A percentile compares a stretch with the other conserved stretches of the same genome.
These are phyloP conservation scores for Oxyruncus cristatus DNA, from an alignment of 2,113 vertebrate species.

Conservation along the genomic window DNA sequence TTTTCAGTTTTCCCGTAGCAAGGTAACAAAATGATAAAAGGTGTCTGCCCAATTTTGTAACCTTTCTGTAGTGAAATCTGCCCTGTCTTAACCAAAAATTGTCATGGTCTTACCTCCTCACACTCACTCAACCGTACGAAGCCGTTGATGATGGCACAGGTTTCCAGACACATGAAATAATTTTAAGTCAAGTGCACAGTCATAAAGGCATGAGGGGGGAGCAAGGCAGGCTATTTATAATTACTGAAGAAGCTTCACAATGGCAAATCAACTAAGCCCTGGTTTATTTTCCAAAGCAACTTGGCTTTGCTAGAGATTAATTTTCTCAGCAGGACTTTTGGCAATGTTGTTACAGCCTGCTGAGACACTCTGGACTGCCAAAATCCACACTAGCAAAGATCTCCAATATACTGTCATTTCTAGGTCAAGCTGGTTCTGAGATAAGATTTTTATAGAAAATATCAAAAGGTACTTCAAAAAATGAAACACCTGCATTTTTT, in stretches of 20 bases:
- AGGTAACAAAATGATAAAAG: neutral
- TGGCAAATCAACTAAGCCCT: neutral
- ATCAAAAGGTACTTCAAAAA: neutral
- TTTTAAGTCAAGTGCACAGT: neutral
- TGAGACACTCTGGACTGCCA: neutral
- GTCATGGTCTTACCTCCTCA: neutral
- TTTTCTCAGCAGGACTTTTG: slow-evolving; percentile 20
- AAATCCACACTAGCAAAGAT: slow-evolving; percentile 2
- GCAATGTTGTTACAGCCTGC: neutral
- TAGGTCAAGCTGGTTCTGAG: slow-evolving; percentile 10
- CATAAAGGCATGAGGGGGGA: neutral
- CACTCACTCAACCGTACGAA: fast-evolving
- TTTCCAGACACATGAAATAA: neutral
- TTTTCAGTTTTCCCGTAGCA: neutral
- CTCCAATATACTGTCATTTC: neutral
- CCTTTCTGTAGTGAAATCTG: neutral
- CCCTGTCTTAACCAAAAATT: neutral
- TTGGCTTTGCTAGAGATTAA: neutral
- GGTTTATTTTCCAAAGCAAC: neutral
- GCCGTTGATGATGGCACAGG: neutral
- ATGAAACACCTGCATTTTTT: neutral
- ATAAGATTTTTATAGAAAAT: neutral
- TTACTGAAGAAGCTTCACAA: neutral
- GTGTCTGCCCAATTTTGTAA: neutral
- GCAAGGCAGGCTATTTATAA: neutral